These are phyloP conservation scores for Bovichtus variegatus DNA, from an alignment of 2,797 vertebrate species.

Conservation along the genomic window DNA sequence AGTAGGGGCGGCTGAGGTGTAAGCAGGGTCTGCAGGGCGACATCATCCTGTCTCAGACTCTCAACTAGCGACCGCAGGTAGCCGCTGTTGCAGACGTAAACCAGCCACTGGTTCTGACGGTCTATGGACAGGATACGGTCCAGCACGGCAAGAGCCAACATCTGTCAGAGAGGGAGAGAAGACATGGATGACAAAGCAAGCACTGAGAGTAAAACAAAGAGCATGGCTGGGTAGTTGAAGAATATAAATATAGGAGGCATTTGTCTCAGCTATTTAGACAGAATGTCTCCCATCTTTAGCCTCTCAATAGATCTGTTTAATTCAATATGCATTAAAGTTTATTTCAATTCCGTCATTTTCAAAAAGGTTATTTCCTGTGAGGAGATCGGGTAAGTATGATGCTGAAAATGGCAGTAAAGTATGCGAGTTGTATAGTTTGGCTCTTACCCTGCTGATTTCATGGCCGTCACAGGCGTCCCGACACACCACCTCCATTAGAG, in stretches of 20 bases:
- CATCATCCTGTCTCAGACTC: slow-evolving; percentile 93
- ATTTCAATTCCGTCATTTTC: background rate
- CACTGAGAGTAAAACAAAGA: background rate
- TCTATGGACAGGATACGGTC: slow-evolving; percentile 96
- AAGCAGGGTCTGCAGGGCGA: slow-evolving; percentile 92
- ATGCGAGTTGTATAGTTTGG: background rate
- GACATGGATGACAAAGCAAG: background rate
- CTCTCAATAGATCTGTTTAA: background rate
- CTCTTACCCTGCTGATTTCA: slow-evolving; percentile 93
- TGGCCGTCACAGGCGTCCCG: slow-evolving; percentile 97
- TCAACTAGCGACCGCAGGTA: slow-evolving; percentile 97
- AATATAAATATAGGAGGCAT: background rate
- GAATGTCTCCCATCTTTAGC: background rate
- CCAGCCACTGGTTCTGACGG: slow-evolving; percentile 95
- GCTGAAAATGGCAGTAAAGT: background rate
- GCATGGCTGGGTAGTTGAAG: no score
- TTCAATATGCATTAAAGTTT: background rate
- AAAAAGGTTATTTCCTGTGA: background rate
- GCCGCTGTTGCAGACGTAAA: slow-evolving; percentile 95
- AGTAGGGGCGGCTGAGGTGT: slow-evolving; percentile 94
- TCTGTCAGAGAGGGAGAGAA: slow-evolving; percentile 78
- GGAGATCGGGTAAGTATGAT: background rate
- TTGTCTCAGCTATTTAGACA: background rate
- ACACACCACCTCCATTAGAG: slow-evolving; percentile 98
- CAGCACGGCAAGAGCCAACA: slow-evolving; percentile 95